phyloP scores from a whole-genome alignment of 2,888 invertebrate genomes.

The Clunio marinus region DNA sequence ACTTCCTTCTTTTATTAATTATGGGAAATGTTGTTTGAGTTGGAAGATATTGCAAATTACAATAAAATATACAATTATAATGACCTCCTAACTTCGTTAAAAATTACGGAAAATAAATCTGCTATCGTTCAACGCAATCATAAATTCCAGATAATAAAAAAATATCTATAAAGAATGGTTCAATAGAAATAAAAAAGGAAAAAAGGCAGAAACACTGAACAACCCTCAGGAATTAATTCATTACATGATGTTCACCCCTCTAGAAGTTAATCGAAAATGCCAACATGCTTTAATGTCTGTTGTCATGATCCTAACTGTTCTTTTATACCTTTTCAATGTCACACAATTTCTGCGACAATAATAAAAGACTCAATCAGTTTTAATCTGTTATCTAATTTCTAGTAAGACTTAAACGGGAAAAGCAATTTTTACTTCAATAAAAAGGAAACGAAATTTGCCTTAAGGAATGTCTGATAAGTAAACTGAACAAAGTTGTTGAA shows the following conservation, averaged over 20 bases:
- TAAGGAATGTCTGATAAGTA: too few relatives aligned
- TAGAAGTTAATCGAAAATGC: conserved; percentile 30
- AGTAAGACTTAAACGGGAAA: not conserved
- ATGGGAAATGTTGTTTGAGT: too few relatives aligned
- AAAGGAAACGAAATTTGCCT: too few relatives aligned
- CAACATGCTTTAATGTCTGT: conserved; percentile 13
- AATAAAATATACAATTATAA: too few relatives aligned
- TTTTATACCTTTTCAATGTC: not conserved
- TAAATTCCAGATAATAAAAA: conserved; percentile 20
- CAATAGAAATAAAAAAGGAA: conserved; percentile 25
- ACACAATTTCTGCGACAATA: too few relatives aligned
- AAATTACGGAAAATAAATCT: not conserved
- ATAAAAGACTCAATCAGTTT: conserved; percentile 11
- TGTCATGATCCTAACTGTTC: conserved; percentile 15
- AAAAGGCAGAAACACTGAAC: not conserved
- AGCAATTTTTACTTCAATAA: not conserved
- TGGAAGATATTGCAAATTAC: too few relatives aligned
- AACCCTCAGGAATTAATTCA: conserved; percentile 23
- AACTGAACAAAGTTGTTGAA: conserved; percentile 5
- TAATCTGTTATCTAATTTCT: conserved; percentile 15
- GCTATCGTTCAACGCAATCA: conserved; percentile 14
- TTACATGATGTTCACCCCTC: conserved; percentile 8
- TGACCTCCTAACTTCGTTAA: too few relatives aligned
- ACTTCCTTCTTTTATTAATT: too few relatives aligned
- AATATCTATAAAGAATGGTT: not conserved